Conservation (phyloP, 2,888 invertebrate genomes). For the Unio delphinus region DNA sequence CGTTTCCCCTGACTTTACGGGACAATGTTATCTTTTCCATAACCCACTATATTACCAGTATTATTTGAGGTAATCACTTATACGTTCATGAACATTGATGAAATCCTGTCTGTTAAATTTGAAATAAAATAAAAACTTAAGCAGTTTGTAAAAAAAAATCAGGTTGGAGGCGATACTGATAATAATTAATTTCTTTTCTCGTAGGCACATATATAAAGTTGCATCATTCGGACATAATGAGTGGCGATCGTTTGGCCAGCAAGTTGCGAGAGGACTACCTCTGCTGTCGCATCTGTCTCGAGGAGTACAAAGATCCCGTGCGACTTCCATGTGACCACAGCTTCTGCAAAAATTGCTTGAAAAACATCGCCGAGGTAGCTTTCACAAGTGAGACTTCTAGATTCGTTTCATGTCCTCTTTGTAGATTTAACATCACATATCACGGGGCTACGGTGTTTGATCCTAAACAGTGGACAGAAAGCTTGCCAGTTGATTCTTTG, state of each 20-base stretch:
- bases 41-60: no score
- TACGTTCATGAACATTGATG: no score
- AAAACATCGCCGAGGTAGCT: conserved; percentile 9
- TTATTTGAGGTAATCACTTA: no score
- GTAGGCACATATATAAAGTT: no score
- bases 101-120: no score
- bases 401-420: conserved; percentile 19
- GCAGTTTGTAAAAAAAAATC: no score
- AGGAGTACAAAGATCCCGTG: conserved; percentile 16
- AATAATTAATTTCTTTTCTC: no score
- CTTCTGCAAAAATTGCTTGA: conserved; percentile 20
- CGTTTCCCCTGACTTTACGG: no score
- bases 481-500: conserved; percentile 17
- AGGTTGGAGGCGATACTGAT: no score
- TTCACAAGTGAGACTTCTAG: conserved; percentile 1
- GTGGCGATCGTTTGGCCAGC: conserved; percentile 5
- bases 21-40: no score
- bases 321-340: conserved; percentile 23
- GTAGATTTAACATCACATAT: conserved; percentile 6
- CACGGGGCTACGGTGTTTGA: conserved; percentile 3
- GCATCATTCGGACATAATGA: no score
- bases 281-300: conserved; percentile 25
- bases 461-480: conserved; percentile 12
- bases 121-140: no score
- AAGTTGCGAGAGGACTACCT: conserved; percentile 23